Conservation (phyloP, 2,888 invertebrate genomes). For the Thymelicus sylvestris region DNA sequence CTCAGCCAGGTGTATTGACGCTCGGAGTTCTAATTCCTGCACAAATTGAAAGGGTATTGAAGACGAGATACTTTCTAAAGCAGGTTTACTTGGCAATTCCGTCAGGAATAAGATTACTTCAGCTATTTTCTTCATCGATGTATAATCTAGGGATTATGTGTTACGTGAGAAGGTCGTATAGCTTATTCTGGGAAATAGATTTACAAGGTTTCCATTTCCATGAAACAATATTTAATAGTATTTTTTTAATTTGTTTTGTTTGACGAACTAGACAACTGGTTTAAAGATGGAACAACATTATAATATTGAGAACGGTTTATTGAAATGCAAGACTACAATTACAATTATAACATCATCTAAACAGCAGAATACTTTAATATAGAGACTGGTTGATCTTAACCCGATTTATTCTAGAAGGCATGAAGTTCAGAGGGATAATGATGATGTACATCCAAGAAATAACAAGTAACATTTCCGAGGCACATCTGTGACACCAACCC, state of each 20-base stretch:
- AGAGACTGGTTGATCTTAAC: no score
- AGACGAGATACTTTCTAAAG: conserved; percentile 20
- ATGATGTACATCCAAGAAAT: neutral
- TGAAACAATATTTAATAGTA: no score
- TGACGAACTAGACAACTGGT: no score
- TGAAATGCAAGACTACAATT: no score
- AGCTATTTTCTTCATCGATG: neutral
- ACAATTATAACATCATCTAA: no score
- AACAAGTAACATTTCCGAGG: neutral
- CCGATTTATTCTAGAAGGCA: no score
- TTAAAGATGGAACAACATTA: no score
- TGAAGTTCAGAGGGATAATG: neutral
- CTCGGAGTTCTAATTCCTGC: conserved; percentile 44
- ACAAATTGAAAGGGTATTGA: conserved; percentile 41
- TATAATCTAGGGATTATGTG: conserved; percentile 1
- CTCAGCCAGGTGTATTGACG: conserved; percentile 49
- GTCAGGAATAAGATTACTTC: conserved; percentile 1
- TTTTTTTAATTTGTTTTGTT: no score
- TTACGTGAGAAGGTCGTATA: neutral
- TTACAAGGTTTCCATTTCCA: no score
- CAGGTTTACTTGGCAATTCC: conserved; percentile 16
- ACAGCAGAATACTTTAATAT: no score
- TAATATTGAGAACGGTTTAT: no score
- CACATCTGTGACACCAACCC: neutral
- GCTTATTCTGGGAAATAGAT: no score